A percentile compares a stretch with the other conserved stretches of the same genome.
Evolutionary conservation across 2,888 invertebrate genomes (phyloP).

Genomic region (Drosophila seclusa): DNA sequence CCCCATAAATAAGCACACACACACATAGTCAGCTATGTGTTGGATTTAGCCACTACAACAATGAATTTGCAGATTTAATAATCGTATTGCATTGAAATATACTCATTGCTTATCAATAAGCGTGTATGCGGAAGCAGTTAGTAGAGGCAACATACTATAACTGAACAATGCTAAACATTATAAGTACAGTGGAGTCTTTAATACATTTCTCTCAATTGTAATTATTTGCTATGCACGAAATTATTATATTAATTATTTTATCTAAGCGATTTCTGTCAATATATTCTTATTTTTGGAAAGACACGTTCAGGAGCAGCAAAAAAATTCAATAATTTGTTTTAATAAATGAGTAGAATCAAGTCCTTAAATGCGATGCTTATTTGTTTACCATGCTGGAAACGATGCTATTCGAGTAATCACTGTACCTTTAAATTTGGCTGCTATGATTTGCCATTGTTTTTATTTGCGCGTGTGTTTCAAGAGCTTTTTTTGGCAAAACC

Average conservation of each 20-base stretch:
- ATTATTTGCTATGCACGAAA: not conserved
- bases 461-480: conserved; percentile 18
- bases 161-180: not conserved
- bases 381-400: not conserved
- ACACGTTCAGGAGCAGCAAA: not conserved
- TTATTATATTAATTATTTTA: not conserved
- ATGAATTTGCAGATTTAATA: conserved; percentile 27
- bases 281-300: not conserved
- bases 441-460: conserved; percentile 25
- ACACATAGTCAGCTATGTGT: not conserved
- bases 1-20: conserved; percentile 15
- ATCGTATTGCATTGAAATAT: conserved; percentile 21
- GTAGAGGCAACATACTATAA: conserved; percentile 2
- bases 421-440: not conserved
- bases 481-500: conserved; percentile 26
- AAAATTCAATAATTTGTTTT: not conserved
- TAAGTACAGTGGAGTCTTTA: conserved; percentile 1
- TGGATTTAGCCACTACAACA: not conserved
- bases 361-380: not conserved
- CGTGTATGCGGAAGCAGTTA: conserved; percentile 30
- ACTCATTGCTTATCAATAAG: conserved; percentile 14
- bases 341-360: too few relatives aligned
- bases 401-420: not conserved
- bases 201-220: not conserved
- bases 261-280: not conserved